A percentile compares a stretch with the other conserved stretches of the same genome.
Conservation (phyloP, 2,888 invertebrate genomes). For the Fragum whitleyi region DNA sequence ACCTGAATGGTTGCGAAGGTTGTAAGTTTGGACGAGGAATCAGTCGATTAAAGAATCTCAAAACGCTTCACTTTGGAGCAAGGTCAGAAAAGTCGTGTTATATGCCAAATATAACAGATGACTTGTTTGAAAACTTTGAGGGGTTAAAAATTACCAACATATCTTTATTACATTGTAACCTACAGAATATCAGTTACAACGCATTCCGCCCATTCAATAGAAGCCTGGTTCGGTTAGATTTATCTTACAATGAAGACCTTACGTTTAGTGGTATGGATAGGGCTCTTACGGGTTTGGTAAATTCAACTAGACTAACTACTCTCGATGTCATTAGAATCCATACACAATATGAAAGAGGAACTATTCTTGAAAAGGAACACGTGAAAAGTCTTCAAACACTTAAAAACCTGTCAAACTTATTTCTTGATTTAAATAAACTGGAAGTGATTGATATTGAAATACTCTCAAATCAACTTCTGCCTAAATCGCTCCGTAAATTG, state of each 20-base stretch:
- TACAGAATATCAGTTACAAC: slow-evolving; percentile 14
- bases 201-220: slow-evolving; percentile 44
- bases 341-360: slow-evolving; percentile 27
- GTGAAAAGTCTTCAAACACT: slow-evolving; percentile 43
- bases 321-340: slow-evolving; percentile 52
- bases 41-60: slow-evolving; percentile 22
- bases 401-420: slow-evolving; percentile 28
- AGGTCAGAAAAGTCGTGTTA: background rate
- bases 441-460: slow-evolving; percentile 49
- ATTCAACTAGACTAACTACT: slow-evolving; percentile 21
- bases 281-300: slow-evolving; percentile 39
- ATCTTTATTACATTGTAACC: slow-evolving; percentile 37
- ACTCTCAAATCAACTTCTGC: background rate
- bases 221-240: slow-evolving; percentile 31
- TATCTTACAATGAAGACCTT: slow-evolving; percentile 53
- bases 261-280: slow-evolving; percentile 50
- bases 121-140: slow-evolving; percentile 35
- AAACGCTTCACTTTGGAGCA: slow-evolving; percentile 28
- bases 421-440: slow-evolving; percentile 59
- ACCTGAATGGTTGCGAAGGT: slow-evolving; percentile 9
- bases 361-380: slow-evolving; percentile 5
- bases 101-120: background rate
- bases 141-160: slow-evolving; percentile 11
- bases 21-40: slow-evolving; percentile 37
- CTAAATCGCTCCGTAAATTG: slow-evolving; percentile 16